Conservation (phyloP, 1,140 invertebrate genomes). For the Cotesia glomerata region DNA sequence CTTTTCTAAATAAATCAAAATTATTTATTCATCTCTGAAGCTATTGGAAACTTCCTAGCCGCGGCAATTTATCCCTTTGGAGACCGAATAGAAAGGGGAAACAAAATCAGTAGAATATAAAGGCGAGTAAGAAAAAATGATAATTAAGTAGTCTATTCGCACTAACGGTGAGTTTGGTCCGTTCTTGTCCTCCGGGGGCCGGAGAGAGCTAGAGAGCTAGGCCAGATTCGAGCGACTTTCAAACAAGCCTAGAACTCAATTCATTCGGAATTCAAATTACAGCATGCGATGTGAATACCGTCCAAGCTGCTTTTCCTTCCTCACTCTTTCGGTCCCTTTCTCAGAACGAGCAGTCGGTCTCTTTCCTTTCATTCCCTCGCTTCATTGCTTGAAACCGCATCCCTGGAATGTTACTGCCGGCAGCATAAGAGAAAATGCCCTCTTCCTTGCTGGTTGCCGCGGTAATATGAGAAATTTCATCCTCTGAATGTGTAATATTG, state of each 20-base stretch:
- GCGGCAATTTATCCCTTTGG: too few species aligned
- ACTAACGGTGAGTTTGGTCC: not conserved
- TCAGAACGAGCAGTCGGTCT: not conserved
- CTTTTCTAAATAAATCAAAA: too few species aligned
- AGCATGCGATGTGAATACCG: conserved; percentile 24
- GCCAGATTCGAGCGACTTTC: conserved; percentile 36
- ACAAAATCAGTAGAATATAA: not conserved
- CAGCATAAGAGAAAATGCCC: not conserved
- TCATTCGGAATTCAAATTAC: conserved; percentile 50
- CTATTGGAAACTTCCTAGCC: too few species aligned
- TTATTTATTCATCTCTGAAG: too few species aligned
- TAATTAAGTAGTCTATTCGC: conserved; percentile 6
- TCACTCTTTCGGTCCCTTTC: not conserved
- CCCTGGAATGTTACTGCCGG: conserved; percentile 2
- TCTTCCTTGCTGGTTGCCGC: not conserved
- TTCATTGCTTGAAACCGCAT: conserved; percentile 4
- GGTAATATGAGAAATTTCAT: conserved; percentile 7
- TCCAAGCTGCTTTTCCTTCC: conserved; percentile 20
- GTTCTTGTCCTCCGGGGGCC: too few species aligned
- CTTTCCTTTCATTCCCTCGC: not conserved
- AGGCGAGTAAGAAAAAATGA: not conserved
- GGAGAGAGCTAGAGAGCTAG: not conserved
- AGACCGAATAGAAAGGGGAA: not conserved
- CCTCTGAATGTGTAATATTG: conserved; percentile 1
- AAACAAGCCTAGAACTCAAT: conserved; percentile 43